Evolutionary conservation across 1,140 invertebrate genomes (phyloP), one percentile per base, ranked within the genome.

Genomic region (Heliothis subflexa): DNA sequence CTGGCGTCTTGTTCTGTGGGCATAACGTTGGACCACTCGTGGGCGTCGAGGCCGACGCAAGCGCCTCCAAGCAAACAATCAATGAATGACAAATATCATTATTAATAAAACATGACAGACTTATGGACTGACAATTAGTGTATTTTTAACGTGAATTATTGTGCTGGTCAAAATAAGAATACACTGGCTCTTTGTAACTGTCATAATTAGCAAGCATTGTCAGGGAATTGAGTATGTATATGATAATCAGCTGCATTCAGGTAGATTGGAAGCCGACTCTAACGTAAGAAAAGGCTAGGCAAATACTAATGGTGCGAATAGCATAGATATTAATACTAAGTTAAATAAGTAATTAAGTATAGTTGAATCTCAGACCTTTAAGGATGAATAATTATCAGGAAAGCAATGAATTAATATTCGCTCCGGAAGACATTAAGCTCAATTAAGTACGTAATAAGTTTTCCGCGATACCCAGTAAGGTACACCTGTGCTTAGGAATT

Each of bases 31-130:
- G 47, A 57, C 50, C 21, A 40, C 66, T 77, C 59, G 85, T 85
- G 70, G 86, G 86, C 47, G 83, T 47, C 81, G 85, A 86, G 85
- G 86, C 74, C 85, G 78, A 28, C 84, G 79, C 80, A 81, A 76
- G 74, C 68, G 45, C 55, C 78, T 83, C 82, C 79, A 62, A 78
- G 75, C 82, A 84, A 88, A 86, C 86, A 85, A 85, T 85, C 85
- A 86, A 88, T 88, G 86, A 84, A 88, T 84, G 79, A 85, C 83
- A 83, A 84, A 85, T 83, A 79, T 71, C 71, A 74, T 74, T 77
- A 70, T 68, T 78, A 64, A 73, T 74, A 74, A 79, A 54, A 14
- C 50, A 54, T 79, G 78, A 79, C 59, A 45, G 21, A 50, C 49
- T 9, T 14, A 16, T 18, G 21, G n/a, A 40, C 28, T 72, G 52